These are phyloP conservation scores for Xerus rutilus DNA, from an alignment of 2,797 vertebrate species.

Conservation along the genomic window DNA sequence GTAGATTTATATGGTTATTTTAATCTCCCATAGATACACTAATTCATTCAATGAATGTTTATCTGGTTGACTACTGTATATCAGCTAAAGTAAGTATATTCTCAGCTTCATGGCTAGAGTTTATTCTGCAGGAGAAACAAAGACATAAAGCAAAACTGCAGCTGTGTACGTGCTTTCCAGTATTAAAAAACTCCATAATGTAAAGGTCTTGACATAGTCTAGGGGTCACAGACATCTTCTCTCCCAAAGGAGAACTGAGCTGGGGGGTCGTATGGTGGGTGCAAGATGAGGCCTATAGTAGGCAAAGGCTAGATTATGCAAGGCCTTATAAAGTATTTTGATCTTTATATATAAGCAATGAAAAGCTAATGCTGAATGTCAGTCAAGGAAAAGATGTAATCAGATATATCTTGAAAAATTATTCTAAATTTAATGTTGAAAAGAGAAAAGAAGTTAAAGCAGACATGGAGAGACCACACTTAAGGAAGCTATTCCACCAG, in stretches of 20 bases:
- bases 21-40: background rate
- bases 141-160: conserved; percentile 6
- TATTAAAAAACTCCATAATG: background rate
- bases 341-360: conserved; percentile 36
- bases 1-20: conserved; percentile 9
- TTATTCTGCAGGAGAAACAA: background rate
- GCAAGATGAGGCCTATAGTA: background rate
- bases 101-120: background rate
- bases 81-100: conserved; percentile 1
- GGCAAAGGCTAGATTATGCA: background rate
- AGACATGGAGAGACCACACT: background rate
- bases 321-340: background rate
- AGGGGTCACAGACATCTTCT: background rate
- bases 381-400: background rate
- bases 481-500: background rate
- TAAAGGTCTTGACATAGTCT: background rate
- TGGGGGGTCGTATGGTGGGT: background rate
- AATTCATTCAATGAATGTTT: background rate
- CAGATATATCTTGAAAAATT: conserved; percentile 11
- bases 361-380: background rate
- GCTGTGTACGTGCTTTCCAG: background rate
- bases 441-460: background rate
- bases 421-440: background rate
- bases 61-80: background rate
- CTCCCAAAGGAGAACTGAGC: background rate